Conservation (phyloP, 2,888 invertebrate genomes). For the Torymus tubicola region DNA sequence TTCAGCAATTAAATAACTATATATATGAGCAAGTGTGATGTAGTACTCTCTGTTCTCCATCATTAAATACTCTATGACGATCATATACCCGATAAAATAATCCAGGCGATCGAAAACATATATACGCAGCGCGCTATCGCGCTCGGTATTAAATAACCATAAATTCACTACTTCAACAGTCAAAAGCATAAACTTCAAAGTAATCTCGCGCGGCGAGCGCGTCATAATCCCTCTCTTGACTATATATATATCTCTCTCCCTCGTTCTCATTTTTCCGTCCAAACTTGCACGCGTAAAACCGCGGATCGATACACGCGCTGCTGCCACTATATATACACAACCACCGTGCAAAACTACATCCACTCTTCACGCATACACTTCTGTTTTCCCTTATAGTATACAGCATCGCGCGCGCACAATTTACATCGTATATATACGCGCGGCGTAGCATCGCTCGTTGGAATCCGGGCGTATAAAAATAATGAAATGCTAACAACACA, state of each 20-base stretch:
- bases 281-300: slow-evolving; percentile 15
- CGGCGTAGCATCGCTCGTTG: background rate
- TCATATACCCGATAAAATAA: slow-evolving; percentile 21
- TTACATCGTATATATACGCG: background rate
- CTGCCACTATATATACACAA: background rate
- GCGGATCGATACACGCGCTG: slow-evolving; percentile 28
- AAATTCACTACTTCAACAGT: slow-evolving; percentile 31
- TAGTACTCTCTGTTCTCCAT: too few species aligned
- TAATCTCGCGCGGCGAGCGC: too few species aligned
- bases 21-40: too few species aligned
- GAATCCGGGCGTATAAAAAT: slow-evolving; percentile 59
- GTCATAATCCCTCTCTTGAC: background rate
- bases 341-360: background rate
- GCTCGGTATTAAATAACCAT: slow-evolving; percentile 30
- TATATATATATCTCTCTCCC: background rate
- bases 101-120: slow-evolving; percentile 14
- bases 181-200: slow-evolving; percentile 40
- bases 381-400: background rate
- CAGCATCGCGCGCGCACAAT: slow-evolving; percentile 6
- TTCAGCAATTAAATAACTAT: too few species aligned
- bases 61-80: background rate
- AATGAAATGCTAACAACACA: slow-evolving; percentile 72
- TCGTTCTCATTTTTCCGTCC: background rate
- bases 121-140: background rate
- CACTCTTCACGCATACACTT: background rate